Percentiles rank a stretch among this genome's conserved stretches.
Conservation (phyloP, 2,888 invertebrate species). For the Ariolimax columbianus region DNA sequence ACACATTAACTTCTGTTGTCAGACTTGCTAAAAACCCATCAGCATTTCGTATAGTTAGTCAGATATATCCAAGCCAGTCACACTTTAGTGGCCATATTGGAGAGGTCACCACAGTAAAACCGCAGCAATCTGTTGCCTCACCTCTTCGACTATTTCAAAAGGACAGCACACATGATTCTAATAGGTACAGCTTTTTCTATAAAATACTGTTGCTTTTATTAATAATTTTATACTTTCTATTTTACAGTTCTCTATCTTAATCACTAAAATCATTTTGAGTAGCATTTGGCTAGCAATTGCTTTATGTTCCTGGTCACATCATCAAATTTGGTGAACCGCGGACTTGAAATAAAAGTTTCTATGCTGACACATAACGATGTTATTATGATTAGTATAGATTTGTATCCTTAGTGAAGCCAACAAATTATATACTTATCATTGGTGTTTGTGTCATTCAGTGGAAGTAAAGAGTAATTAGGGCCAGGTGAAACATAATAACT, state of each 20-base stretch:
- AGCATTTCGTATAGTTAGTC: constrained; percentile 10
- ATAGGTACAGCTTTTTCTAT: neutral
- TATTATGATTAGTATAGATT: too few relatives aligned
- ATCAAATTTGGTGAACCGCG: too few relatives aligned
- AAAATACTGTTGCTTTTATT: neutral
- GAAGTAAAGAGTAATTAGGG: too few relatives aligned
- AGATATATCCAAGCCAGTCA: constrained; percentile 5
- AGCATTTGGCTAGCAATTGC: too few relatives aligned
- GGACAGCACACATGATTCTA: neutral
- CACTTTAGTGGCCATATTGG: neutral
- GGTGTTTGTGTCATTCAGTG: too few relatives aligned
- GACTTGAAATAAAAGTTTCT: too few relatives aligned
- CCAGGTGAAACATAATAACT: too few relatives aligned
- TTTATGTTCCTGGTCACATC: too few relatives aligned
- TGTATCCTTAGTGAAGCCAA: too few relatives aligned
- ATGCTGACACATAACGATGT: too few relatives aligned
- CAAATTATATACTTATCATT: too few relatives aligned
- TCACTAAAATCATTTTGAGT: too few relatives aligned
- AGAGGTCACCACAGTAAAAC: neutral
- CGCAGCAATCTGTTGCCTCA: neutral
- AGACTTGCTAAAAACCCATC: constrained; percentile 14
- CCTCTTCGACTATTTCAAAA: neutral
- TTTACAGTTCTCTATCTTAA: neutral
- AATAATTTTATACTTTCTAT: neutral
- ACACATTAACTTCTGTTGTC: constrained; percentile 16